A percentile compares a stretch with the other conserved stretches of the same genome.
phyloP scores from a whole-genome alignment of 2,797 vertebrate genomes.

The Oceanodroma leucorhoa region DNA sequence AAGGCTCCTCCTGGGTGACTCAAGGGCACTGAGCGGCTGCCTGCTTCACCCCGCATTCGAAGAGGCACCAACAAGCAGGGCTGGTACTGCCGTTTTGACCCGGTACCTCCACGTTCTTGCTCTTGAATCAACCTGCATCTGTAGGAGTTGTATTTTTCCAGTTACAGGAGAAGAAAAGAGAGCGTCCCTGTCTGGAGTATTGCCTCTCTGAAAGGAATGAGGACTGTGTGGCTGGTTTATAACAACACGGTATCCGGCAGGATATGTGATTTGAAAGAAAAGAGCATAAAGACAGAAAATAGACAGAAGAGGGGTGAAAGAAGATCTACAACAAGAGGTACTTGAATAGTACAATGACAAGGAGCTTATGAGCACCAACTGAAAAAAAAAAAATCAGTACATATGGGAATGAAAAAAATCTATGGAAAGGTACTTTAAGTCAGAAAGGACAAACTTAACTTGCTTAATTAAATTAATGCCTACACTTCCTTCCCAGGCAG shows the following conservation, averaged over 20 bases:
- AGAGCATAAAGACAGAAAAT: background rate
- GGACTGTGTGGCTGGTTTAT: background rate
- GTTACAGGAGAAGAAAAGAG: background rate
- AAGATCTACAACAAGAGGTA: background rate
- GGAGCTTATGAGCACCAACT: background rate
- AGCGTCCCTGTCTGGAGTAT: background rate
- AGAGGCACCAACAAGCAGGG: background rate
- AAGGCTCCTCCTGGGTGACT: background rate
- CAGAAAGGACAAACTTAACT: background rate
- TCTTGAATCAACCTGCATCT: background rate
- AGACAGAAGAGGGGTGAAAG: background rate
- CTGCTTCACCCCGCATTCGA: background rate
- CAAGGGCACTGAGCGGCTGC: accelerated
- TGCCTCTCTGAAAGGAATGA: background rate
- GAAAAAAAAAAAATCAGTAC: background rate
- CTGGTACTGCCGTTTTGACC: background rate
- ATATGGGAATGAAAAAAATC: background rate
- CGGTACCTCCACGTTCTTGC: background rate
- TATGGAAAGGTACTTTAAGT: background rate
- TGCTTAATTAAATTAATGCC: background rate
- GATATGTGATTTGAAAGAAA: background rate
- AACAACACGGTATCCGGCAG: background rate
- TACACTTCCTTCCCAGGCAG: background rate
- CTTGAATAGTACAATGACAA: background rate
- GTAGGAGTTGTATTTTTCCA: background rate